A percentile compares a stretch with the other conserved stretches of the same genome.
phyloP scores from a whole-genome alignment of 2,797 vertebrate genomes.

The Okamejei kenojei region DNA sequence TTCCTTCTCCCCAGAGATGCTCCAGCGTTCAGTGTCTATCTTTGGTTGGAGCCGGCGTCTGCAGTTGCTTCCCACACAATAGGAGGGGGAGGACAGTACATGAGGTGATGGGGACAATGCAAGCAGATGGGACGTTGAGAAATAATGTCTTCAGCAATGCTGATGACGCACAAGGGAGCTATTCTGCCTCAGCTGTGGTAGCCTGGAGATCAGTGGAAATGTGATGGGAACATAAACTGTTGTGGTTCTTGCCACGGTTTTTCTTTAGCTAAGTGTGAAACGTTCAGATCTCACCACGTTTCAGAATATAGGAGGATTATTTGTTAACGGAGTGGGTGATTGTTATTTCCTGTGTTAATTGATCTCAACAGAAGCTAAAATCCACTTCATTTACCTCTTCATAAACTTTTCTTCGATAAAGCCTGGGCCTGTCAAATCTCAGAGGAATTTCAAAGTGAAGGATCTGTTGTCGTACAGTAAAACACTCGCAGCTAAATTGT shows the following conservation, averaged over 20 bases:
- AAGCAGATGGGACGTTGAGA: background rate
- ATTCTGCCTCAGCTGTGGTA: background rate
- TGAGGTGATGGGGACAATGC: background rate
- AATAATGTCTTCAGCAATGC: background rate
- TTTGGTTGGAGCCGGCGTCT: background rate
- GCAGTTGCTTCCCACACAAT: background rate
- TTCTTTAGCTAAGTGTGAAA: background rate
- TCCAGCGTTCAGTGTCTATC: no score
- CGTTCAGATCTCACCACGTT: background rate
- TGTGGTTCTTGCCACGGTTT: background rate
- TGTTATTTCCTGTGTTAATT: constrained; percentile 13
- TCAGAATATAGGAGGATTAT: background rate
- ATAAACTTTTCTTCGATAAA: background rate
- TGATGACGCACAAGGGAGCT: background rate
- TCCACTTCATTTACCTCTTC: background rate
- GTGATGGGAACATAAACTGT: background rate
- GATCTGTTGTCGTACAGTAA: background rate
- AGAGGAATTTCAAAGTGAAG: no score
- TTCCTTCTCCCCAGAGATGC: no score
- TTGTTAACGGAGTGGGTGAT: background rate
- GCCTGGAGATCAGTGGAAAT: background rate
- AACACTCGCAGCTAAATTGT: background rate
- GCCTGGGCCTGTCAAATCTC: background rate
- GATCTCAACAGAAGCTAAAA: no score
- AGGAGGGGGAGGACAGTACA: background rate